A percentile compares a stretch with the other conserved stretches of the same genome.
phyloP scores from a whole-genome alignment of 1,140 invertebrate species.

The Solen grandis region DNA sequence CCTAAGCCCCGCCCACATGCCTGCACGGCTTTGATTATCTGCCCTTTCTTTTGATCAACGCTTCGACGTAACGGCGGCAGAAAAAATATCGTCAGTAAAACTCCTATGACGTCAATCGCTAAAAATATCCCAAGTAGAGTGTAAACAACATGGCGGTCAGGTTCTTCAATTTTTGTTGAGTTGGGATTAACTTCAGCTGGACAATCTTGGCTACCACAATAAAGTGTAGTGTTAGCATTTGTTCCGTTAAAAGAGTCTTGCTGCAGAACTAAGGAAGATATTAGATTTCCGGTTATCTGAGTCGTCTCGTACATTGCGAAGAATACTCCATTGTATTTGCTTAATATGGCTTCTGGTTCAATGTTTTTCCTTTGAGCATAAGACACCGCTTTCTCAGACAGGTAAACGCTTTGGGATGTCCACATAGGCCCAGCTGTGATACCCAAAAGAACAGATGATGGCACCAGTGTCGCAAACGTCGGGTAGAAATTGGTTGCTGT shows the following conservation, averaged over 20 bases:
- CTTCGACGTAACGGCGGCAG: conserved; percentile 59
- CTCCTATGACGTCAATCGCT: conserved; percentile 63
- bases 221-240: conserved; percentile 8
- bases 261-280: conserved; percentile 63
- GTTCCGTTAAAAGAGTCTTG: conserved; percentile 43
- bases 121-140: conserved; percentile 68
- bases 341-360: conserved; percentile 53
- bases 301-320: conserved; percentile 64
- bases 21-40: conserved; percentile 28
- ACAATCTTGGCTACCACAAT: conserved; percentile 58
- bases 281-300: conserved; percentile 67
- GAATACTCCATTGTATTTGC: conserved; percentile 70
- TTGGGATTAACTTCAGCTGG: conserved; percentile 41
- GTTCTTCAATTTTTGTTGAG: conserved; percentile 48
- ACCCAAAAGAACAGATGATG: conserved; percentile 67
- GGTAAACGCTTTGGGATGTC: conserved; percentile 67
- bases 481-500: conserved; percentile 80
- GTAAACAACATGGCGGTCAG: conserved; percentile 63
- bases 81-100: conserved; percentile 60
- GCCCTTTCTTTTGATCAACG: conserved; percentile 12
- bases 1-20: conserved; percentile 53
- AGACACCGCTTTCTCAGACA: conserved; percentile 40
- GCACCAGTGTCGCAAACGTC: conserved; percentile 67
- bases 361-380: conserved; percentile 27
- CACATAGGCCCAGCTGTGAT: conserved; percentile 65